Evolutionary conservation across 2,888 invertebrate genomes (phyloP), one percentile per base, ranked within the genome.

Genomic region (Eueremaeus valkanovi): DNA sequence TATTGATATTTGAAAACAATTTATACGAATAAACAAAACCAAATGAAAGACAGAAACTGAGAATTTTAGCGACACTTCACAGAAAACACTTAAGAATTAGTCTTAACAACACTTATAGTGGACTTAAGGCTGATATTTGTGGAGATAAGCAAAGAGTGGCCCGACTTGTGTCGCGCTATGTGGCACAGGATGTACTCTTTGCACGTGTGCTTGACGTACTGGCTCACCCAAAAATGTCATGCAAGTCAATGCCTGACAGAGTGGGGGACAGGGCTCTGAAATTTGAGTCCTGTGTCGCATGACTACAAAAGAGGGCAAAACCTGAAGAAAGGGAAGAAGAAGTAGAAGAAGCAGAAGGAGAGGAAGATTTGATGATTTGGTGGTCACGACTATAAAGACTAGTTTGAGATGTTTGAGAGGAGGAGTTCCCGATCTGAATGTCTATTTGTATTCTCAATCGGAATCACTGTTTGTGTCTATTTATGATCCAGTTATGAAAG

Each of bases 211-310:
- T 24, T 21, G 66, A 66, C 66, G 40, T 33, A 66, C 40, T 40
- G 18, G 40, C 24, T 31, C 66, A 63, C 55, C 55, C 55, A 3
- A 55, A 55, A 21, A 24, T 3, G 3, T 55, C 21, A 9, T 55
- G 16, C 40, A 40, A 66, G 40, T 33, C 36, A 66, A 21, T 31
- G 66, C 66, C 40, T 66, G 36, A 66, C 40, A n/a, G n/a, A n/a
- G n/a, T 11, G 36, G 11, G 66, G 66, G 66, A 66, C 40, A 66
- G 21, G 21, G 21, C 40, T 9, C 36, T 66, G 66, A 66, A 66
- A 66, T 66, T 36, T 40, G 76, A 75, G 45, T 76, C 58, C 31
- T 77, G 76, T 66, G 66, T 40, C 16, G 78, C 77, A 21, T 76
- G 78, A 29, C 40, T 66, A 66, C 66, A 66, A 66, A 66, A 11